Evolutionary conservation across 2,888 invertebrate genomes (phyloP), one percentile per base, ranked within the genome.

Genomic region (Pyrgus malvae): DNA sequence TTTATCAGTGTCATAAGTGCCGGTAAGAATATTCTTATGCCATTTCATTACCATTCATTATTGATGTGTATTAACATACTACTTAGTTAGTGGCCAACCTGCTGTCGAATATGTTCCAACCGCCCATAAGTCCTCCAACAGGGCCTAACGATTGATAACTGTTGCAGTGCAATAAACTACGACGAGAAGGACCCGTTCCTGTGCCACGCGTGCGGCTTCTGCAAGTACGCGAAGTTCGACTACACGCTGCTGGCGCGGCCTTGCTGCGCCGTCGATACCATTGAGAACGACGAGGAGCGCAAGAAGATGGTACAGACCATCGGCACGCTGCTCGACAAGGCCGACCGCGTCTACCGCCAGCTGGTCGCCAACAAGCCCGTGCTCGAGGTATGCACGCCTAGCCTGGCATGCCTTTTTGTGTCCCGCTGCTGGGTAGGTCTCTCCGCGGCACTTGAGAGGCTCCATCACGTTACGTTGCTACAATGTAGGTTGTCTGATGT

Each of bases 181-280:
- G 99, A 99, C 80, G 99, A 99, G 80, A 98, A 98, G 79, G 99
- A 99, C 86, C 99, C 99, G 0, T 99, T 99, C 93, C 90, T 99
- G 17, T 99, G 99, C 76, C 99, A 99, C 83, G 96, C 98, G 3
- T 99, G 99, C 83, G 99, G 99, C 0, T 99, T 98, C 90, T 99
- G 99, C 91, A 99, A 99, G 88, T 99, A 99, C 84, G 99, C 99
- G 27, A 98, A 99, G 86, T 99, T 99, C 80, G 99, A 99, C 86
- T 97, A 98, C 84, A 97, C 96, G 7, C 91, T 99, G 55, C 95
- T 95, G 3, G 98, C 97, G 3, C 94, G 97, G 16, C 96, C 97
- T 0, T 98, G 97, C 74, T 99, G 97, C 81, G 98, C 98, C 14
- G 98, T 99, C 0, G 99, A 99, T 86, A 97, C 98, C 8, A 98